These are phyloP conservation scores for Lordiphosa andalusiaca DNA, from an alignment of 2,888 invertebrate genomes.

Conservation along the genomic window DNA sequence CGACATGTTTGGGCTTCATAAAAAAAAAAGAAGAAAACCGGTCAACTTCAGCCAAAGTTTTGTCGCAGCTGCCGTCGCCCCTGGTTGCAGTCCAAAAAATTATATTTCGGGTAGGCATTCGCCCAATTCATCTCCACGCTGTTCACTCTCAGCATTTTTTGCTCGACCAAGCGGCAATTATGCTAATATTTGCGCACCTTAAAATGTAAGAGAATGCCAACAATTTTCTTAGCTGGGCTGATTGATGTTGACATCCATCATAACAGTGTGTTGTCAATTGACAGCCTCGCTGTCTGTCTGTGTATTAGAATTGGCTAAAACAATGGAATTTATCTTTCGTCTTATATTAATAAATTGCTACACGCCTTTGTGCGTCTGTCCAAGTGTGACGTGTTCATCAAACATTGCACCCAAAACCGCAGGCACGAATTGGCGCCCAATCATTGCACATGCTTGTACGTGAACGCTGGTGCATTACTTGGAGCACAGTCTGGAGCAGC, in stretches of 20 bases:
- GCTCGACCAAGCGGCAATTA: constrained; percentile 66
- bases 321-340: constrained; percentile 21
- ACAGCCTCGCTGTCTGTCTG: constrained; percentile 5
- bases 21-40: constrained; percentile 53
- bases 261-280: constrained; percentile 13
- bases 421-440: constrained; percentile 35
- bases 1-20: constrained; percentile 50
- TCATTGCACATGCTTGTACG: constrained; percentile 31
- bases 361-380: constrained; percentile 45
- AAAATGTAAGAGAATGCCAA: constrained; percentile 50
- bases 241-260: constrained; percentile 52
- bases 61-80: constrained; percentile 42
- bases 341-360: constrained; percentile 51
- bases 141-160: constrained; percentile 17
- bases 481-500: constrained; percentile 19
- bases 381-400: constrained; percentile 69
- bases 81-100: constrained; percentile 37
- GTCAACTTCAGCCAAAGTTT: constrained; percentile 33
- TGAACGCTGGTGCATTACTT: constrained; percentile 16
- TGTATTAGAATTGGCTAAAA: constrained; percentile 15
- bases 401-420: constrained; percentile 56
- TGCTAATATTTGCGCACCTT: constrained; percentile 71
- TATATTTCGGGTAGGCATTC: constrained; percentile 52
- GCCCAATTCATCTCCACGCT: constrained; percentile 1
- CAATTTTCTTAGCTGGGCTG: constrained; percentile 56